A percentile compares a stretch with the other conserved stretches of the same genome.
Evolutionary conservation across 2,113 vertebrate genomes (phyloP).

Genomic region (Aegithalos caudatus): DNA sequence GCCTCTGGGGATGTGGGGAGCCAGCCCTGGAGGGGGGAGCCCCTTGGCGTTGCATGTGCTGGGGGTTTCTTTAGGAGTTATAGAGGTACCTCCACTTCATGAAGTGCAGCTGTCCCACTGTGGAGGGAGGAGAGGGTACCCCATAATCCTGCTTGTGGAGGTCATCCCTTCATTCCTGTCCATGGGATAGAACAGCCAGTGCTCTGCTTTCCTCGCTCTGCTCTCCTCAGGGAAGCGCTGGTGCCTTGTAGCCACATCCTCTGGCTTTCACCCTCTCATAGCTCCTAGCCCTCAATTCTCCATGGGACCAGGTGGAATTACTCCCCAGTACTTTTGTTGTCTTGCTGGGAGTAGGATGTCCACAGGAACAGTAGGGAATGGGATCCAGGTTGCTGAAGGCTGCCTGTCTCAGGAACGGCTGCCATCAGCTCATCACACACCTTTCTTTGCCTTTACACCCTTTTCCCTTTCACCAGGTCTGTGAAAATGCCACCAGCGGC

Average conservation of each 20-base stretch:
- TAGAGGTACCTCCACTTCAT: too few species aligned
- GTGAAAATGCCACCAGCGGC: neutral
- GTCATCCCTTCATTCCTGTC: neutral
- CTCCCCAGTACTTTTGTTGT: neutral
- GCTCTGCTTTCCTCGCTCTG: fast-evolving
- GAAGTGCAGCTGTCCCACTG: neutral
- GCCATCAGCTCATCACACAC: fast-evolving
- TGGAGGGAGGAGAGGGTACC: neutral
- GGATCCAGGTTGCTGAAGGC: neutral
- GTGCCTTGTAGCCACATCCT: fast-evolving
- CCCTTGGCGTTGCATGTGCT: fast-evolving
- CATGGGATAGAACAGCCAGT: fast-evolving
- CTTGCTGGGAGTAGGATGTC: neutral
- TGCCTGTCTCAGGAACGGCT: neutral
- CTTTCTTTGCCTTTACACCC: neutral
- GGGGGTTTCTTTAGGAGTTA: neutral
- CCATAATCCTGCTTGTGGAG: neutral
- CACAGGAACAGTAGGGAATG: neutral
- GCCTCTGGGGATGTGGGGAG: neutral
- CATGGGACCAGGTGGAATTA: neutral
- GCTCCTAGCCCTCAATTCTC: neutral
- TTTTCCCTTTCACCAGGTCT: neutral
- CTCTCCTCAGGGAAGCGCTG: neutral
- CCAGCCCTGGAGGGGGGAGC: fast-evolving
- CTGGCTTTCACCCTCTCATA: neutral